These are phyloP conservation scores for Sebastes minor DNA, from an alignment of 2,797 vertebrate genomes.

Conservation along the genomic window DNA sequence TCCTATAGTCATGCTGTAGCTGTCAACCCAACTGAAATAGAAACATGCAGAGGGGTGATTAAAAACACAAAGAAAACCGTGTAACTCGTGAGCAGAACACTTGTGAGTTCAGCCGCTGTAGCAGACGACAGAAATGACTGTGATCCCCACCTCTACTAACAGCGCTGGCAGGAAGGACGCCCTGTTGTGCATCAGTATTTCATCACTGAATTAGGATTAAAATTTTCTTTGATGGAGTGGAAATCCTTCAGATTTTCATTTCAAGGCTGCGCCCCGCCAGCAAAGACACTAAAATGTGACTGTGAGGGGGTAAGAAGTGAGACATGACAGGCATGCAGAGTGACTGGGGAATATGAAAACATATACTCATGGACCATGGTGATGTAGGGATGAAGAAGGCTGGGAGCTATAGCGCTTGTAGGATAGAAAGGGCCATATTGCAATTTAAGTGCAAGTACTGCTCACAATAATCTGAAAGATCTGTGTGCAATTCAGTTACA, in stretches of 20 bases:
- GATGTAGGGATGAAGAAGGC: background rate
- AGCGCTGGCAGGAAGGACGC: background rate
- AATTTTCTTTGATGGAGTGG: background rate
- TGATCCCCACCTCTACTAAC: background rate
- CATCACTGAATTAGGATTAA: background rate
- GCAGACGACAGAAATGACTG: background rate
- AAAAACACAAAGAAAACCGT: background rate
- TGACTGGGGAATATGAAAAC: background rate
- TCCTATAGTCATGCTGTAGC: background rate
- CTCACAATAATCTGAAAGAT: background rate
- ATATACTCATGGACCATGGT: background rate
- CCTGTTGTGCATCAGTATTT: background rate
- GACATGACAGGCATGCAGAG: background rate
- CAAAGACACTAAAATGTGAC: background rate
- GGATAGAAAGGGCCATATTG: background rate
- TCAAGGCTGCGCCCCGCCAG: background rate
- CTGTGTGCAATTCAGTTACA: background rate
- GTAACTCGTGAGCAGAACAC: background rate
- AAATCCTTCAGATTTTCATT: constrained; percentile 12
- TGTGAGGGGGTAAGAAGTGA: background rate
- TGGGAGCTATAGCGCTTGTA: background rate
- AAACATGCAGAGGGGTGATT: background rate
- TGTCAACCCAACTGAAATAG: background rate
- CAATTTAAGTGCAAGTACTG: background rate
- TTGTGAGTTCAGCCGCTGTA: background rate